These are phyloP conservation scores for Globicephala melas DNA, from an alignment of 2,113 vertebrate species.

Conservation along the genomic window DNA sequence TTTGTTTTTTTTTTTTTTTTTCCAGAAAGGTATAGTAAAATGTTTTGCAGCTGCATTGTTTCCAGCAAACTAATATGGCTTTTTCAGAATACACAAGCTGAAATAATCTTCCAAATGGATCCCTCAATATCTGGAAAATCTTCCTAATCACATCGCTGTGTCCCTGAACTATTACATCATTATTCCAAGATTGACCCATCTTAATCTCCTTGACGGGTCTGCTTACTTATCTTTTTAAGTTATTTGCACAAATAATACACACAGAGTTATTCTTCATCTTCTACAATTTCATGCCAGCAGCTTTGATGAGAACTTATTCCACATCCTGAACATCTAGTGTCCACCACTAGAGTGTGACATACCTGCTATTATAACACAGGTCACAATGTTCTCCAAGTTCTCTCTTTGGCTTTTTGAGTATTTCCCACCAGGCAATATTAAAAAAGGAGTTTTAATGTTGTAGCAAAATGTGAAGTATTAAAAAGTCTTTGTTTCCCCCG, in stretches of 20 bases:
- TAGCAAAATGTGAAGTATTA: not conserved
- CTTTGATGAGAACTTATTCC: not conserved
- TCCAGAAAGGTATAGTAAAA: not conserved
- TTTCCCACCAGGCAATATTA: not conserved
- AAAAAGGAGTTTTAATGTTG: not conserved
- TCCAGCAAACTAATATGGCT: not conserved
- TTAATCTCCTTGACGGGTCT: not conserved
- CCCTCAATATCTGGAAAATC: not conserved
- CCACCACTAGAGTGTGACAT: no score
- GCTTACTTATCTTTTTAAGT: not conserved
- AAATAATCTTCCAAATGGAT: not conserved
- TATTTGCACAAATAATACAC: not conserved
- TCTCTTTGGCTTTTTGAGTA: not conserved
- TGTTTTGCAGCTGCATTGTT: not conserved
- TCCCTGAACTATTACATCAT: not conserved
- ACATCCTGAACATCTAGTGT: not conserved
- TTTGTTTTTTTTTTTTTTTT: not conserved
- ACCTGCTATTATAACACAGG: not conserved
- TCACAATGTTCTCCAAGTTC: not conserved
- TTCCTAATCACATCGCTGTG: not conserved
- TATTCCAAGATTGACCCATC: not conserved
- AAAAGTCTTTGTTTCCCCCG: not conserved
- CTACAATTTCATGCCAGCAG: not conserved
- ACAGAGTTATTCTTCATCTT: not conserved
- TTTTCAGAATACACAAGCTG: not conserved